Percentiles rank a stretch among this genome's conserved stretches.
Evolutionary conservation across 2,113 vertebrate species (phyloP).

Genomic region (Meles meles): DNA sequence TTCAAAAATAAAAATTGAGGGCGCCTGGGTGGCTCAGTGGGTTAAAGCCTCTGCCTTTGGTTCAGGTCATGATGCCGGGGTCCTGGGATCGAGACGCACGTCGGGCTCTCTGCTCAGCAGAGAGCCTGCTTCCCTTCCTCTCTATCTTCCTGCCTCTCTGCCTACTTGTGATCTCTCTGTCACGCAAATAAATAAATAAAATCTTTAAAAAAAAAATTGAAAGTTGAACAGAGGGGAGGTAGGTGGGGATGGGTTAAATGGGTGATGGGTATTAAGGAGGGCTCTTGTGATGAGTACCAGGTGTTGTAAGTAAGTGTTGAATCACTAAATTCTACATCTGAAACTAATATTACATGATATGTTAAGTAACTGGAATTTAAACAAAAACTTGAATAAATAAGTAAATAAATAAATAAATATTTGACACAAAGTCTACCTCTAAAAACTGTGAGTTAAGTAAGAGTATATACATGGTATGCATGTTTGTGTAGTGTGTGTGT

Average conservation of each 20-base stretch:
- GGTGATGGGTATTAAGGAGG: not conserved
- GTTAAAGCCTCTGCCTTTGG: too few species aligned
- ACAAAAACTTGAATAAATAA: not conserved
- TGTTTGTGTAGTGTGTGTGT: not conserved
- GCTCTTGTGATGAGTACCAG: not conserved
- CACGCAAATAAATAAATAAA: too few species aligned
- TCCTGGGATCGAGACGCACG: too few species aligned
- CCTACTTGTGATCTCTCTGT: too few species aligned
- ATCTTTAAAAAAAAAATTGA: constrained; percentile 21
- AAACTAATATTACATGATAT: not conserved
- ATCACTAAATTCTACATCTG: not conserved
- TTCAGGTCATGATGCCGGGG: too few species aligned
- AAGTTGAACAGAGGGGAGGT: not conserved
- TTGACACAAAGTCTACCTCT: not conserved
- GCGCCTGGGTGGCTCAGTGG: too few species aligned
- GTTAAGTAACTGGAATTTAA: not conserved
- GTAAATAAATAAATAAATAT: constrained; percentile 29
- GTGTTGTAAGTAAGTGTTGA: not conserved
- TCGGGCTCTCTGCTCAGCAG: too few species aligned
- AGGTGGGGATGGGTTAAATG: not conserved
- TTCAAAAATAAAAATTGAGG: constrained; percentile 18
- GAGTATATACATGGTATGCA: not conserved
- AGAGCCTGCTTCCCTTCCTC: too few species aligned
- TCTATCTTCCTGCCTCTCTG: too few species aligned
- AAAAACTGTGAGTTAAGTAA: not conserved